A percentile compares a stretch with the other conserved stretches of the same genome.
Evolutionary conservation across 2,113 vertebrate species (phyloP).

Genomic region (Hippotragus niger): DNA sequence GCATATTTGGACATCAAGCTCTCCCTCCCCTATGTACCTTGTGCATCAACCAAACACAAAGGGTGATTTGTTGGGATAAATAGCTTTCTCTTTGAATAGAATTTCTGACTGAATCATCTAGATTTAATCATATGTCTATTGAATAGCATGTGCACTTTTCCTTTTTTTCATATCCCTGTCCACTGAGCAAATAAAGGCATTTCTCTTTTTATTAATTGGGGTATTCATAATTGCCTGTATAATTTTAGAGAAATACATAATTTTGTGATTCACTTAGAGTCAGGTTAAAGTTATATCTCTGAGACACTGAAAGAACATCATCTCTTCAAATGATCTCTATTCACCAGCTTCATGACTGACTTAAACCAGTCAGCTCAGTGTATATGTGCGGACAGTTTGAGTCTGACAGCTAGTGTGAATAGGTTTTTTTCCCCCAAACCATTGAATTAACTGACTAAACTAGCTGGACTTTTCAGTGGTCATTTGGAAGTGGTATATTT

Average conservation of each 20-base stretch:
- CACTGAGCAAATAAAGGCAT: conserved; percentile 48
- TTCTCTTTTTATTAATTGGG: conserved; percentile 57
- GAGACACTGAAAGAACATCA: background rate
- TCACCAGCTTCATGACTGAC: background rate
- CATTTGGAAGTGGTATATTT: background rate
- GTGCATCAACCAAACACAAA: background rate
- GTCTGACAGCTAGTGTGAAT: background rate
- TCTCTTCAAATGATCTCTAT: conserved; percentile 15
- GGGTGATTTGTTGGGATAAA: conserved; percentile 37
- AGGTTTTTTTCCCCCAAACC: background rate
- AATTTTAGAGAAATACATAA: conserved; percentile 37
- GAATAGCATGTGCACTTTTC: conserved; percentile 14
- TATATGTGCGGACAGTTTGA: background rate
- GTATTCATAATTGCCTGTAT: conserved; percentile 46
- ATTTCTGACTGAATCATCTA: conserved; percentile 61
- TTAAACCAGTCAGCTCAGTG: background rate
- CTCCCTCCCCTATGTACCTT: conserved; percentile 42
- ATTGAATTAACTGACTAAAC: background rate
- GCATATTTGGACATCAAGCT: conserved; percentile 42
- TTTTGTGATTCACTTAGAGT: conserved; percentile 27
- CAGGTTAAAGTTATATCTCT: conserved; percentile 32
- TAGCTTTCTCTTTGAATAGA: conserved; percentile 44
- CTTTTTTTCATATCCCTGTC: conserved; percentile 26
- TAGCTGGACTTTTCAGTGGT: background rate
- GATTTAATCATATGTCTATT: conserved; percentile 48